Percentiles rank a stretch among this genome's conserved stretches.
These are phyloP conservation scores for Drosophila percnosoma DNA, from an alignment of 2,888 invertebrate genomes.

Conservation along the genomic window DNA sequence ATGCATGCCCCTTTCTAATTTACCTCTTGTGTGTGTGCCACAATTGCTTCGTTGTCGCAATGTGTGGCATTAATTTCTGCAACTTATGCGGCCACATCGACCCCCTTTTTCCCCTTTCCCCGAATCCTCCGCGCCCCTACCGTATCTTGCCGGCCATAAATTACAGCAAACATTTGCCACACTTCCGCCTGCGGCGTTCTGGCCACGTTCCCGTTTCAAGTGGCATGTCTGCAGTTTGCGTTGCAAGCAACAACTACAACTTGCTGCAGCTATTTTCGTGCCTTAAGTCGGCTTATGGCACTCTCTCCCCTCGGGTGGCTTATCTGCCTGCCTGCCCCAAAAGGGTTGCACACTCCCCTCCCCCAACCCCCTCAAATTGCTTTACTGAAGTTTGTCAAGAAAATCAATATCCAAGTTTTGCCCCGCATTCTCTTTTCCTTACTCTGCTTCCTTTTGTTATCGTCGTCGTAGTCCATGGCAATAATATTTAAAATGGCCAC, in stretches of 20 bases:
- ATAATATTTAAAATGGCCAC: constrained; percentile 73
- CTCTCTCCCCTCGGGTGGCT: constrained; percentile 24
- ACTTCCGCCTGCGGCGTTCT: constrained; percentile 60
- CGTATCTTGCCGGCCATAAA: constrained; percentile 58
- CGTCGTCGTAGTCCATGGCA: constrained; percentile 65
- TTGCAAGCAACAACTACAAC: constrained; percentile 32
- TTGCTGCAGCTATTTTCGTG: constrained; percentile 69
- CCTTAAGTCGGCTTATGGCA: constrained; percentile 74
- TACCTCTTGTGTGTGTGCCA: constrained; percentile 24
- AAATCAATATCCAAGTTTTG: constrained; percentile 44
- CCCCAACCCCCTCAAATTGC: neutral
- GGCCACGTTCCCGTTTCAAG: constrained; percentile 40
- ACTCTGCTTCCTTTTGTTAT: constrained; percentile 38
- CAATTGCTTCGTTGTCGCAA: constrained; percentile 59
- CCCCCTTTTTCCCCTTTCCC: constrained; percentile 21
- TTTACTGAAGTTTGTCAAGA: constrained; percentile 42
- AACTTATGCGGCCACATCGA: constrained; percentile 71
- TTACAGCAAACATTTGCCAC: constrained; percentile 77
- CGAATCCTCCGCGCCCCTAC: neutral
- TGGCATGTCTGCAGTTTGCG: constrained; percentile 65
- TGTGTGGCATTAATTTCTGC: constrained; percentile 68
- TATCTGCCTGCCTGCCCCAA: constrained; percentile 40
- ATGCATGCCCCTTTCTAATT: constrained; percentile 30
- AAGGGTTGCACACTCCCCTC: constrained; percentile 42
- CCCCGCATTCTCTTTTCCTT: constrained; percentile 14